Conservation (phyloP, 2,113 vertebrate genomes). For the Calyptommatus sinebrachiatus region DNA sequence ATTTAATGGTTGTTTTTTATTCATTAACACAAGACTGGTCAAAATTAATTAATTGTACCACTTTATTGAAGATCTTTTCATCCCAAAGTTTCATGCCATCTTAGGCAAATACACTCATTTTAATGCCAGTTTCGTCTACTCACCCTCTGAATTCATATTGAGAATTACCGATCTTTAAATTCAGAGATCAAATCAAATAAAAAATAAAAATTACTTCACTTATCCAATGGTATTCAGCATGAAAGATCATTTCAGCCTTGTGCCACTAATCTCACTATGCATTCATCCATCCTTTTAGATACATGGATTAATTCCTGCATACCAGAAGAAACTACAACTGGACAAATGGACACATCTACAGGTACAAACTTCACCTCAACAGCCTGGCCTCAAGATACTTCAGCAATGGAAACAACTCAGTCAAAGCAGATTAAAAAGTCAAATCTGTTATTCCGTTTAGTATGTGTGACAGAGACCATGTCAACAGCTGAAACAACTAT, state of each 20-base stretch:
- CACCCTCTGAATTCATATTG: not conserved
- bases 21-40: no score
- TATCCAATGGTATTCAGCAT: not conserved
- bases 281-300: conserved; percentile 59
- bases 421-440: not conserved
- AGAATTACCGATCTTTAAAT: not conserved
- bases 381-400: conserved; percentile 15
- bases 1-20: no score
- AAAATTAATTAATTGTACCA: no score
- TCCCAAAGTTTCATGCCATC: no score
- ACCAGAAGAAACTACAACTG: conserved; percentile 60
- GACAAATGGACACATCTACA: conserved; percentile 12
- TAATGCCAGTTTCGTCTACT: not conserved
- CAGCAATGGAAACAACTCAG: not conserved
- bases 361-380: conserved; percentile 3
- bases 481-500: conserved; percentile 46
- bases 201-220: not conserved
- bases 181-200: not conserved
- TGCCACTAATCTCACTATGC: not conserved
- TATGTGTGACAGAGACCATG: conserved; percentile 65
- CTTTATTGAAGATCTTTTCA: no score
- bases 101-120: no score
- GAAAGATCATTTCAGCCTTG: not conserved
- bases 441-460: conserved; percentile 22
- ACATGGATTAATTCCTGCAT: conserved; percentile 69